phyloP scores from a whole-genome alignment of 2,888 invertebrate genomes.

The Oligia strigilis region DNA sequence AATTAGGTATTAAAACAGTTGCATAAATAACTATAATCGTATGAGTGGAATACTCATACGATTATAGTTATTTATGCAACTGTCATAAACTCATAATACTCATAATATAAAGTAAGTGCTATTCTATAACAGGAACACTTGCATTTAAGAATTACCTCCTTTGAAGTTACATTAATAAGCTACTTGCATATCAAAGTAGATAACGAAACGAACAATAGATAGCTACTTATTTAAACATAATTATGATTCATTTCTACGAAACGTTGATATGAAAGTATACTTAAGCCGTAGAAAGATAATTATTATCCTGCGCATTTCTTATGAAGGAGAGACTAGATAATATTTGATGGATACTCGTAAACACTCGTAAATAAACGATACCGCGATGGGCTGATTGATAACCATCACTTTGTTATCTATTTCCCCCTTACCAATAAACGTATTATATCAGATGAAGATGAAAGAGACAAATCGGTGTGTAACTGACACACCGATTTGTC shows the following conservation, averaged over 20 bases:
- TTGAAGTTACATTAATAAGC: neutral
- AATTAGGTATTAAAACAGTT: too few relatives aligned
- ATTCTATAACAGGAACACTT: neutral
- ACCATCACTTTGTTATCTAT: neutral
- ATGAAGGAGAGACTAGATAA: constrained; percentile 20
- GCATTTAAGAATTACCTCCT: neutral
- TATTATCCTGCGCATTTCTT: constrained; percentile 24
- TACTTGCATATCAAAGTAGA: constrained; percentile 15
- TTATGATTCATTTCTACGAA: constrained; percentile 18
- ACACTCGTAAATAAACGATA: constrained; percentile 5
- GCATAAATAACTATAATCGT: too few relatives aligned
- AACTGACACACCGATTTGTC: too few relatives aligned
- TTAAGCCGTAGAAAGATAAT: constrained; percentile 27
- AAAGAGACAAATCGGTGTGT: too few relatives aligned
- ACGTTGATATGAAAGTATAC: constrained; percentile 20
- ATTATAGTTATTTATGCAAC: too few relatives aligned
- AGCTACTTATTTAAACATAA: constrained; percentile 5
- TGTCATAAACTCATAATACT: too few relatives aligned
- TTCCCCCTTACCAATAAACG: too few relatives aligned
- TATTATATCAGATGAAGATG: too few relatives aligned
- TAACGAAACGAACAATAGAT: constrained; percentile 16
- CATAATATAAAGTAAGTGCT: neutral
- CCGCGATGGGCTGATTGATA: constrained; percentile 1
- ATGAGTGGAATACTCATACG: too few relatives aligned
- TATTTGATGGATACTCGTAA: constrained; percentile 25